A percentile compares a stretch with the other conserved stretches of the same genome.
phyloP scores from a whole-genome alignment of 2,888 invertebrate genomes.

The Hofmannophila pseudospretella region DNA sequence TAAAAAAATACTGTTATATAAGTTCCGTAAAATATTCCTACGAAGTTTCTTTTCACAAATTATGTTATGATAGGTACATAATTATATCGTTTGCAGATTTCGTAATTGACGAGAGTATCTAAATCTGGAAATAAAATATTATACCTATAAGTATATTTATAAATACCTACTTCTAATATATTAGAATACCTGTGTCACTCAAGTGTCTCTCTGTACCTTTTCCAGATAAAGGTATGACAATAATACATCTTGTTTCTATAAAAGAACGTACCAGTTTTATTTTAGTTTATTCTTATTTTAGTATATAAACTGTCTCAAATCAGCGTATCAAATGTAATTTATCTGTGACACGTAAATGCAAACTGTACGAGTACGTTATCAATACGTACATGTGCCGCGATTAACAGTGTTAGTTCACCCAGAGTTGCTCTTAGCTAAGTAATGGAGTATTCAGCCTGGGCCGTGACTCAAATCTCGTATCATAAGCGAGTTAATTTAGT shows the following conservation, averaged over 20 bases:
- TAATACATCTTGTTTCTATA: too few species aligned
- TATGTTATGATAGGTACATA: too few species aligned
- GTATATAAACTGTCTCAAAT: too few species aligned
- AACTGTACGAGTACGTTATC: background rate
- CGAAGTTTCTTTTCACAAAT: too few species aligned
- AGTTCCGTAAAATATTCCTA: too few species aligned
- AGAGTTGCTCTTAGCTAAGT: conserved; percentile 13
- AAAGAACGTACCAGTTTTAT: too few species aligned
- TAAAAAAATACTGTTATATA: too few species aligned
- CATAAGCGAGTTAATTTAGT: conserved; percentile 44
- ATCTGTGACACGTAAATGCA: background rate
- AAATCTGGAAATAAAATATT: background rate
- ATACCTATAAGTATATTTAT: background rate
- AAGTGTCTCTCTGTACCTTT: background rate
- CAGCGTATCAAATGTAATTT: too few species aligned
- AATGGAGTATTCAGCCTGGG: conserved; percentile 38
- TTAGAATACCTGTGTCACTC: background rate
- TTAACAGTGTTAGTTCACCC: conserved; percentile 47
- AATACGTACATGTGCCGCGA: conserved; percentile 47
- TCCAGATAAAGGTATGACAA: too few species aligned
- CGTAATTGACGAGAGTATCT: too few species aligned
- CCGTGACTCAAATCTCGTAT: conserved; percentile 62
- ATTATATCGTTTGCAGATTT: too few species aligned
- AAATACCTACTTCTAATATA: background rate
- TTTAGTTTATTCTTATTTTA: too few species aligned